Evolutionary conservation across 2,888 invertebrate genomes (phyloP).

Genomic region (Mycalesis mineus): DNA sequence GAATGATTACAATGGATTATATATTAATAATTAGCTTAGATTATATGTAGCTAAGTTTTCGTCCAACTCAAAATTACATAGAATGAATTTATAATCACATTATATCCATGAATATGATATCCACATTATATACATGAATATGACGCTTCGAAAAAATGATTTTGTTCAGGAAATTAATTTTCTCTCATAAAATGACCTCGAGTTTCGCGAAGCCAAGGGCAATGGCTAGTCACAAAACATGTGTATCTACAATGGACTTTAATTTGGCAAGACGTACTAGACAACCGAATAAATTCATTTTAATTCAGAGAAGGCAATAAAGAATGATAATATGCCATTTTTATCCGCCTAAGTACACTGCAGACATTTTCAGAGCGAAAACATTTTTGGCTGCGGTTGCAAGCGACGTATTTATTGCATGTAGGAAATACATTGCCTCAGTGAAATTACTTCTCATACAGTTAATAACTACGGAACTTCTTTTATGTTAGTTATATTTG

Average conservation of each 20-base stretch:
- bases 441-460: slow-evolving; percentile 32
- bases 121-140: too few species aligned
- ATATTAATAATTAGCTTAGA: too few species aligned
- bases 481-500: slow-evolving; percentile 27
- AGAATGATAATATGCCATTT: slow-evolving; percentile 28
- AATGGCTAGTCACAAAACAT: background rate
- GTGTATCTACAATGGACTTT: slow-evolving; percentile 1
- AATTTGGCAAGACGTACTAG: slow-evolving; percentile 25
- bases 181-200: too few species aligned
- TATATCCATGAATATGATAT: too few species aligned
- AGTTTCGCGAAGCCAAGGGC: too few species aligned
- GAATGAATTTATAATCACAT: too few species aligned
- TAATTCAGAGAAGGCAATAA: slow-evolving; percentile 27
- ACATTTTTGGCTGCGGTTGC: slow-evolving; percentile 36
- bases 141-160: too few species aligned
- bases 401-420: slow-evolving; percentile 36
- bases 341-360: slow-evolving; percentile 28
- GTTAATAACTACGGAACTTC: slow-evolving; percentile 32
- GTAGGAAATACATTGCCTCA: slow-evolving; percentile 32
- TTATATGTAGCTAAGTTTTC: too few species aligned
- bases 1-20: too few species aligned
- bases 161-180: too few species aligned
- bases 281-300: slow-evolving; percentile 21
- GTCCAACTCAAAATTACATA: too few species aligned
- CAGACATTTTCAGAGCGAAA: slow-evolving; percentile 31